Evolutionary conservation across 2,113 vertebrate genomes (phyloP), one percentile per base, ranked within the genome.

Genomic region (Alectura lathami): DNA sequence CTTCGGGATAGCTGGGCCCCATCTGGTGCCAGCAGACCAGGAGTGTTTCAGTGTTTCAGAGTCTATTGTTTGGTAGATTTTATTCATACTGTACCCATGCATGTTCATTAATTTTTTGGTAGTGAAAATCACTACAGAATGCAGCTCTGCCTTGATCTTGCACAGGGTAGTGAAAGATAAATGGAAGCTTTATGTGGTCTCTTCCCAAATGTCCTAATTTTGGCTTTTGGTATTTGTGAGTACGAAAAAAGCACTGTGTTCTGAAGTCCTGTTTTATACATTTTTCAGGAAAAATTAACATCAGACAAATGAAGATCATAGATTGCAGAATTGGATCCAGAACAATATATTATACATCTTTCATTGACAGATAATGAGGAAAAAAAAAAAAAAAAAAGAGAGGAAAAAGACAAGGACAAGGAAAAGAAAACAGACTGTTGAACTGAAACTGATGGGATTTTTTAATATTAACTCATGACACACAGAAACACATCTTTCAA

Each of bases 151-250:
- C 20, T 2, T 78, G 22, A 3, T 50, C 4, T 43, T 67, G 8
- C n/a, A 20, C 23, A 72, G 9, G 26, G 29, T 10, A 54, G 13
- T 56, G 53, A 80, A 76, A 8, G n/a, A n/a, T n/a, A n/a, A n/a
- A n/a, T 24, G 32, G 72, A 68, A 83, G 17, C 18, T 68, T 32
- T n/a, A 8, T 83, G 29, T 60, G 8, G 1, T 83, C 3, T 54
- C 3, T 80, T 75, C 40, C 17, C 23, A 80, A 2, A 29, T 50
- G 54, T 13, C 43, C 43, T 70, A 73, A 73, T 73, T 77, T 15
- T 8, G 5, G 3, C 2, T 7, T 57, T 24, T 68, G 0, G 2
- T 16, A 59, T 64, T 34, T 77, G 11, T n/a, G 13, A 5, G 8
- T 18, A 66, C 53, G 88, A 83, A 75, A 5, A 17, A 83, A 54